phyloP scores from a whole-genome alignment of 2,888 invertebrate species.

The Tenthredo mesomela region DNA sequence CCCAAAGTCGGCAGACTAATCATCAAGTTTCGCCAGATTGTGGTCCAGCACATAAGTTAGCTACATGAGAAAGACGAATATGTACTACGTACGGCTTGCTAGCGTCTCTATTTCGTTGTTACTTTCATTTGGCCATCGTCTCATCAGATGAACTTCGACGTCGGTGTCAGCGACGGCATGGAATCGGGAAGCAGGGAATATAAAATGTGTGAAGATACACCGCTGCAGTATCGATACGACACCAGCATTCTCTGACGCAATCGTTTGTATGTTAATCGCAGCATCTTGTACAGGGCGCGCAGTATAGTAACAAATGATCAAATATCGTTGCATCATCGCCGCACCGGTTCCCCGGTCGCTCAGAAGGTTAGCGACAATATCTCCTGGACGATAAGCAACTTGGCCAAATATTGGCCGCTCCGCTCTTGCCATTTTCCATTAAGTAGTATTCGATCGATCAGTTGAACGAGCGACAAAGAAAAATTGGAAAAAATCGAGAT shows the following conservation, averaged over 20 bases:
- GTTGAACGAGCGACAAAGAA: not conserved
- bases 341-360: not conserved
- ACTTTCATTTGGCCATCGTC: constrained; percentile 34
- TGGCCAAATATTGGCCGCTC: not conserved
- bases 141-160: not conserved
- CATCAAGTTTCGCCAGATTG: not conserved
- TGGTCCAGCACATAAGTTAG: not conserved
- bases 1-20: constrained; percentile 5
- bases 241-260: constrained; percentile 32
- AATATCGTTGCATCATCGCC: constrained; percentile 1
- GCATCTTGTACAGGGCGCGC: not conserved
- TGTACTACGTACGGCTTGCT: constrained; percentile 14
- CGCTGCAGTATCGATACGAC: constrained; percentile 12
- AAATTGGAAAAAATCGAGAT: not conserved
- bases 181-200: constrained; percentile 8
- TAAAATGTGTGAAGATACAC: constrained; percentile 29
- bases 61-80: not conserved
- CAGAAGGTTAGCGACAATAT: not conserved
- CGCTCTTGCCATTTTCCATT: not conserved
- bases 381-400: not conserved
- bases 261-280: constrained; percentile 35
- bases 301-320: constrained; percentile 1
- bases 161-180: not conserved
- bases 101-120: constrained; percentile 26
- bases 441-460: not conserved